These are phyloP conservation scores for Psammodynastes pulverulentus DNA, from an alignment of 2,113 vertebrate genomes.

Conservation along the genomic window DNA sequence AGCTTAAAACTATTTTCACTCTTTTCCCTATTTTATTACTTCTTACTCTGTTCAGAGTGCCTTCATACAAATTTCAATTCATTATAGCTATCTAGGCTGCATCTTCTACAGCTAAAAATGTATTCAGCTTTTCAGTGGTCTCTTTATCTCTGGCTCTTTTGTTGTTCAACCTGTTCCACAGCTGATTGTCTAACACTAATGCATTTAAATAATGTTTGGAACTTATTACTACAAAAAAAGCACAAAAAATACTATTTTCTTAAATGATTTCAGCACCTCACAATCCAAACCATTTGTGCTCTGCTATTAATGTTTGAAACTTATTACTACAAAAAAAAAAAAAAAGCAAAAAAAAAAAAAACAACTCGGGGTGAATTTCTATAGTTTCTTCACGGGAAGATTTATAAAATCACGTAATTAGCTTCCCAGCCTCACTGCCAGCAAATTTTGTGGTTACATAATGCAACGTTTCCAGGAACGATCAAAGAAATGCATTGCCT, in stretches of 20 bases:
- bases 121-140: neutral
- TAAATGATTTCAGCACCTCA: neutral
- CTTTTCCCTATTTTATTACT: neutral
- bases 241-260: neutral
- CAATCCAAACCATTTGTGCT: neutral
- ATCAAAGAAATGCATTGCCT: constrained; percentile 50
- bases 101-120: neutral
- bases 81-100: neutral
- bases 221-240: neutral
- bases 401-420: constrained; percentile 75
- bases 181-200: neutral
- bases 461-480: constrained; percentile 80
- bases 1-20: neutral
- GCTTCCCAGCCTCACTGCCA: constrained; percentile 64
- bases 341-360: no score
- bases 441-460: constrained; percentile 76
- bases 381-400: constrained; percentile 76
- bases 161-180: neutral
- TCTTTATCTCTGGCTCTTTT: neutral
- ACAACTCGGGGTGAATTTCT: constrained; percentile 46
- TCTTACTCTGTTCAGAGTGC: neutral
- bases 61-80: neutral
- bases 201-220: neutral
- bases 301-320: no score
- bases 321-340: no score